Conservation (phyloP, 2,113 vertebrate species). For the Gymnorhina tibicen region DNA sequence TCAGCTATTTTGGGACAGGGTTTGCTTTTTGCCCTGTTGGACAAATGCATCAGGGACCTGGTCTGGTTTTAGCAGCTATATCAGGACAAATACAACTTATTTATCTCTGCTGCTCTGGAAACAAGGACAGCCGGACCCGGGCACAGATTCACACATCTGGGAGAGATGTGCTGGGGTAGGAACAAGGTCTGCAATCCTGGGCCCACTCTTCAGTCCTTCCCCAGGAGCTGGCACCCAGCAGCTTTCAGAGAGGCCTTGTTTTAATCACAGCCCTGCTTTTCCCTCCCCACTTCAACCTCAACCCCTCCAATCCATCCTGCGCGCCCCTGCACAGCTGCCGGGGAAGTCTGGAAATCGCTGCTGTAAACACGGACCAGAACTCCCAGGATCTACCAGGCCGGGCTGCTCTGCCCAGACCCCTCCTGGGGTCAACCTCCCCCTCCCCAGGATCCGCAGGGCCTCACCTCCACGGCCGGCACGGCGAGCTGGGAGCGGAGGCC, state of each 20-base stretch:
- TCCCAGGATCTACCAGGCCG: background rate
- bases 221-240: background rate
- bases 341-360: background rate
- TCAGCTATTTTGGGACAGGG: background rate
- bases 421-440: no score
- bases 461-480: slow-evolving; percentile 65
- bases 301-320: background rate
- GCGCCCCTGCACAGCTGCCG: background rate
- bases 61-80: background rate
- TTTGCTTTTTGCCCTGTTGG: background rate
- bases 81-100: background rate
- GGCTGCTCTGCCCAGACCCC: background rate
- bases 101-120: background rate
- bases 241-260: background rate
- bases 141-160: rapidly evolving
- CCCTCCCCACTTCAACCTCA: background rate
- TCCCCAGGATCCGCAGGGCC: background rate
- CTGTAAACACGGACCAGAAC: background rate
- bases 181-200: background rate
- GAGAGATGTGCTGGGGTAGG: background rate
- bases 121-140: background rate
- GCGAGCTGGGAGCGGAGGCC: slow-evolving; percentile 41
- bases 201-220: background rate
- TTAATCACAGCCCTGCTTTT: background rate
- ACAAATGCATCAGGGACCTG: background rate